A percentile compares a stretch with the other conserved stretches of the same genome.
Conservation (phyloP, 2,113 vertebrate genomes). For the Climacteris rufus region DNA sequence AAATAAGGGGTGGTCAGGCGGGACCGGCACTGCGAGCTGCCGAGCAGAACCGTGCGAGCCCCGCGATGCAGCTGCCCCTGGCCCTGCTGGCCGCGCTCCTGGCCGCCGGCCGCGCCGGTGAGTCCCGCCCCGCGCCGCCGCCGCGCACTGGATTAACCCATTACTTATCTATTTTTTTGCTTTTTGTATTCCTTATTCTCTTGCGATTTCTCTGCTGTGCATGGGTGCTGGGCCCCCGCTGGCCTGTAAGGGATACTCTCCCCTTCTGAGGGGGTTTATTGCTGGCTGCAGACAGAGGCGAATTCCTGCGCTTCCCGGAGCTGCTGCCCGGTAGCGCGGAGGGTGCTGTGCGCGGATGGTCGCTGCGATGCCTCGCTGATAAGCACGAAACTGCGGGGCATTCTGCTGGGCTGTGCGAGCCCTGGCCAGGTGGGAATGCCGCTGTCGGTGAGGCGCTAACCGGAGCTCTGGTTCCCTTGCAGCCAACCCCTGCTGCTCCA, state of each 20-base stretch:
- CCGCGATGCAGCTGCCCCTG: background rate
- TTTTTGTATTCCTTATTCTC: background rate
- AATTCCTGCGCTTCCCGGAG: background rate
- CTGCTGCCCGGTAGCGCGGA: background rate
- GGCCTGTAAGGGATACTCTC: background rate
- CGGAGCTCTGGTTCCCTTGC: background rate
- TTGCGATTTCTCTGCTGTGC: background rate
- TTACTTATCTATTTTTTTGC: background rate
- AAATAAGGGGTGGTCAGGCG: fast-evolving
- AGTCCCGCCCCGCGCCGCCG: background rate
- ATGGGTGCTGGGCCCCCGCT: background rate
- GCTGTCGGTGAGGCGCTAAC: background rate
- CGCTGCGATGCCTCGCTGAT: background rate
- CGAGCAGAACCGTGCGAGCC: background rate
- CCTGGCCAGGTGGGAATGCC: too few relatives aligned
- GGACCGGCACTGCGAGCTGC: background rate
- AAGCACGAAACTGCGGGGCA: fast-evolving
- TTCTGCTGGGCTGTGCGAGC: fast-evolving
- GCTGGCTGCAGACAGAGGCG: background rate
- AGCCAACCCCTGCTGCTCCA: conserved; percentile 91
- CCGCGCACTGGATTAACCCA: background rate
- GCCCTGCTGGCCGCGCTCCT: background rate
- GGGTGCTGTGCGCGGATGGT: background rate
- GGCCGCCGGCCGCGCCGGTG: background rate
- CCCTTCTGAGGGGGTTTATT: background rate